Percentiles rank a stretch among this genome's conserved stretches.
phyloP scores from a whole-genome alignment of 1,140 invertebrate species.

The Aphaenogaster rudis region DNA sequence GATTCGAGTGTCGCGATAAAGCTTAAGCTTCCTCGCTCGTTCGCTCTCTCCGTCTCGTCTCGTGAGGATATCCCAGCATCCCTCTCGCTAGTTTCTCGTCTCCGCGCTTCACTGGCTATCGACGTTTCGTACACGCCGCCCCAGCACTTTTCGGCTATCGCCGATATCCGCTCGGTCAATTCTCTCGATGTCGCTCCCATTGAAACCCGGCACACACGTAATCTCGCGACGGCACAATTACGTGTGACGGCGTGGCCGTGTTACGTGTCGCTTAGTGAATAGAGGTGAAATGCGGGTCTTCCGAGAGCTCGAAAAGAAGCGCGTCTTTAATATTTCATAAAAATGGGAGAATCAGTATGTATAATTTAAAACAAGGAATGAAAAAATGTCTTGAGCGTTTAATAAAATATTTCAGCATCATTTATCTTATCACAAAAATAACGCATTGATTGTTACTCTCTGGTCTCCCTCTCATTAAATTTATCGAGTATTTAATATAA shows the following conservation, averaged over 20 bases:
- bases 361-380: not conserved
- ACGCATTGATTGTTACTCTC: not conserved
- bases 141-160: constrained; percentile 49
- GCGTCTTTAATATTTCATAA: not conserved
- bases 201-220: constrained; percentile 45
- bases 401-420: not conserved
- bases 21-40: not conserved
- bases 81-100: not conserved
- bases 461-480: not conserved
- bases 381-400: not conserved
- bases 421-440: not conserved
- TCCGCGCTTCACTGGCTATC: constrained; percentile 22
- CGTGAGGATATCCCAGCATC: constrained; percentile 18
- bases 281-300: not conserved
- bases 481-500: not conserved
- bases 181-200: constrained; percentile 44
- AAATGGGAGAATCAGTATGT: not conserved
- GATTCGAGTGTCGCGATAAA: constrained; percentile 78
- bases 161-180: constrained; percentile 36
- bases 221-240: constrained; percentile 46
- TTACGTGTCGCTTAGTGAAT: constrained; percentile 1
- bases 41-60: not conserved
- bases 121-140: constrained; percentile 40
- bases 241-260: not conserved
- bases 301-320: not conserved